A percentile compares a stretch with the other conserved stretches of the same genome.
These are phyloP conservation scores for Panurus biarmicus DNA, from an alignment of 2,113 vertebrate genomes.

Conservation along the genomic window DNA sequence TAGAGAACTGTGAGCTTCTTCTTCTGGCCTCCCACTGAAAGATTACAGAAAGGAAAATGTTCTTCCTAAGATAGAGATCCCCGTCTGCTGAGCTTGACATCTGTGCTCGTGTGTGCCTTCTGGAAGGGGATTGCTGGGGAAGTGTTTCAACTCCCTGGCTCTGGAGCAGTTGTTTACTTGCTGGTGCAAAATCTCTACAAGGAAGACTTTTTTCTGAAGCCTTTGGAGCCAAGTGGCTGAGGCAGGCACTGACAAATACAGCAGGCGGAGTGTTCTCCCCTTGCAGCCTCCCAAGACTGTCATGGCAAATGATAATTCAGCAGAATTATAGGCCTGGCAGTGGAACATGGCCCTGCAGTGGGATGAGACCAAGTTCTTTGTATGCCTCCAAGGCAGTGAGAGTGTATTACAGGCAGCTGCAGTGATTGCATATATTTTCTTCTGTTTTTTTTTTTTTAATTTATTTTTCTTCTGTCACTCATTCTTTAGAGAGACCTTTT, in stretches of 20 bases:
- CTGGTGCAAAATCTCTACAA: neutral
- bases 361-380: conserved; percentile 4
- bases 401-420: neutral
- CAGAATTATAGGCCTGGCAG: neutral
- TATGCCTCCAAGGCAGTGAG: neutral
- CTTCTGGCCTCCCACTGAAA: neutral
- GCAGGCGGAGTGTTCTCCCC: neutral
- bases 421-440: neutral
- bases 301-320: neutral
- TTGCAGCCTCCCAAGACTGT: neutral
- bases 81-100: neutral
- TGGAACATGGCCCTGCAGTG: neutral
- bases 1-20: neutral
- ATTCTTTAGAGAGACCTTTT: neutral
- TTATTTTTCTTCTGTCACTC: neutral
- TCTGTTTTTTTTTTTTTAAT: too few relatives aligned
- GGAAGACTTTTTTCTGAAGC: neutral
- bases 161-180: conserved; percentile 15
- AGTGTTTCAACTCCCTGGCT: neutral
- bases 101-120: neutral
- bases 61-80: neutral
- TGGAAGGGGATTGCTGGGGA: neutral
- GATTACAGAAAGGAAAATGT: neutral
- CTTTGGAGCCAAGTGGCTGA: neutral
- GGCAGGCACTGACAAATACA: conserved; percentile 2